phyloP scores from a whole-genome alignment of 2,797 vertebrate genomes.

The Margarornis squamiger region DNA sequence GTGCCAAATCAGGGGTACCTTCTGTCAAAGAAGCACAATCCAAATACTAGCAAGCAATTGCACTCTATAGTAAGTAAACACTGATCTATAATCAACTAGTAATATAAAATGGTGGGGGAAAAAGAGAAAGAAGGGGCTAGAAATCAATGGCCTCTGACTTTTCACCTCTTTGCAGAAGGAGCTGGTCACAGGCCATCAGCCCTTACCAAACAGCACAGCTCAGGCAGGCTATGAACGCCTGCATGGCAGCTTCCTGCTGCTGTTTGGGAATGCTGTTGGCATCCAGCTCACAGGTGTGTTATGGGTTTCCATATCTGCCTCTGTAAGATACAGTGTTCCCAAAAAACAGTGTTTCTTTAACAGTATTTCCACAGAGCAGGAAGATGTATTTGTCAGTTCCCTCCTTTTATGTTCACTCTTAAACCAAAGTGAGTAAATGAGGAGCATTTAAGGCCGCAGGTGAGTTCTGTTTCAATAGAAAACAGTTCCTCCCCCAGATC shows the following conservation, averaged over 20 bases:
- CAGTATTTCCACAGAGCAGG: background rate
- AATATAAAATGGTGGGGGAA: background rate
- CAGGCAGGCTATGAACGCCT: background rate
- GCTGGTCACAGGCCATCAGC: background rate
- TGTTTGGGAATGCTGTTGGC: background rate
- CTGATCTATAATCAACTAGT: background rate
- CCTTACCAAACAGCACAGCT: background rate
- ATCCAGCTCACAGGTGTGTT: background rate
- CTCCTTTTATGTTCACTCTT: background rate
- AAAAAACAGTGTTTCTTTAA: background rate
- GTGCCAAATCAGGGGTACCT: background rate
- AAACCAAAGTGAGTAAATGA: background rate
- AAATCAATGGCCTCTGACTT: background rate
- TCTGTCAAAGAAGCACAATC: background rate
- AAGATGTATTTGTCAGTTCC: background rate
- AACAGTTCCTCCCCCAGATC: constrained; percentile 43
- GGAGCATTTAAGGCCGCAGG: background rate
- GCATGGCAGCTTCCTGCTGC: background rate
- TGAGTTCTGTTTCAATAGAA: background rate
- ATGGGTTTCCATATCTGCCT: background rate
- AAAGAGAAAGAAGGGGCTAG: background rate
- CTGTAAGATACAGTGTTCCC: background rate
- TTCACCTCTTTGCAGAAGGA: background rate
- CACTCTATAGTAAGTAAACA: background rate
- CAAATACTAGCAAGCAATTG: background rate